Conservation (phyloP, 2,888 invertebrate genomes). For the Eupithecia tripunctaria region DNA sequence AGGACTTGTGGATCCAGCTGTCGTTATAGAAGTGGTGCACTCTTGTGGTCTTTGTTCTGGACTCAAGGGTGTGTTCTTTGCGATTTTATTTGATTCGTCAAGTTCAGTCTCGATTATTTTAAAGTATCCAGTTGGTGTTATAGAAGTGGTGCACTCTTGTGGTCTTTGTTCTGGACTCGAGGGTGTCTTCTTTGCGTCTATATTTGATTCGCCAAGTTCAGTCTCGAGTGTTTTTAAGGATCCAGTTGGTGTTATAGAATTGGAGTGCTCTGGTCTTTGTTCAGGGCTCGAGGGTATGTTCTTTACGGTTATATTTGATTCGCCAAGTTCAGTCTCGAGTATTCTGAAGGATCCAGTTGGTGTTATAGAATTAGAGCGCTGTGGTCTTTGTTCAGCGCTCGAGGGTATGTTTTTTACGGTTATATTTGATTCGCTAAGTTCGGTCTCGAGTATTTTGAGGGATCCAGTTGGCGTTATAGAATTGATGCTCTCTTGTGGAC, state of each 20-base stretch:
- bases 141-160: not conserved
- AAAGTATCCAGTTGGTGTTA: not conserved
- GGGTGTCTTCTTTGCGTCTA: conserved; percentile 32
- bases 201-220: conserved; percentile 1
- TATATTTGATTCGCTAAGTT: conserved; percentile 35
- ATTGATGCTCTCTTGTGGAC: conserved; percentile 44
- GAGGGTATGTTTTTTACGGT: conserved; percentile 30
- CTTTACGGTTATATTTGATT: conserved; percentile 23
- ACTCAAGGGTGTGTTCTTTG: conserved; percentile 18
- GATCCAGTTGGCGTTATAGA: conserved; percentile 49
- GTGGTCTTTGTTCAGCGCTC: too few species aligned
- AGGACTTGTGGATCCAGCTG: not conserved
- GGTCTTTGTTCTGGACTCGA: not conserved
- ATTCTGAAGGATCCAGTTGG: too few species aligned
- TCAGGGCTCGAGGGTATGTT: too few species aligned
- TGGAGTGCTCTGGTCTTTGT: too few species aligned
- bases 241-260: too few species aligned
- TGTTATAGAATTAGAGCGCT: too few species aligned
- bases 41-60: conserved; percentile 2
- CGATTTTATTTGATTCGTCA: not conserved
- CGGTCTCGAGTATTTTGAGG: conserved; percentile 46
- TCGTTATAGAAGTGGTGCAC: not conserved
- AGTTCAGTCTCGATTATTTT: not conserved
- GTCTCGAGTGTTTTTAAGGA: not conserved
- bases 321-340: not conserved